These are phyloP conservation scores for Labeo rohita DNA, from an alignment of 2,113 vertebrate species.

Conservation along the genomic window DNA sequence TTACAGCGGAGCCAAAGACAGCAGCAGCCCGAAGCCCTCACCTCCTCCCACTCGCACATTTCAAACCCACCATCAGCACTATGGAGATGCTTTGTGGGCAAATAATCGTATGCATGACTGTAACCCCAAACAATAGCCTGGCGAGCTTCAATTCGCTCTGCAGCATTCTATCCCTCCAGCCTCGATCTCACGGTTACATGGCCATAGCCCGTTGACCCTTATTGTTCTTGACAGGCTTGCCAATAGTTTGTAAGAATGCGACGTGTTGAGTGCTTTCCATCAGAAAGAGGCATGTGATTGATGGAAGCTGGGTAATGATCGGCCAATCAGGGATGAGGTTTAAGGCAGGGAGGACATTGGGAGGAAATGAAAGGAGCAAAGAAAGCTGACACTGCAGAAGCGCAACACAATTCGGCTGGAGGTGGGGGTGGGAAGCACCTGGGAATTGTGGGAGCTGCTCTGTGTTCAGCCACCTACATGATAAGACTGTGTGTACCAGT, in stretches of 20 bases:
- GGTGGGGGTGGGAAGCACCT: conserved; percentile 21
- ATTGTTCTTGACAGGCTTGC: conserved; percentile 50
- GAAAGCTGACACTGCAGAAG: conserved; percentile 57
- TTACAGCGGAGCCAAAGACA: conserved; percentile 34
- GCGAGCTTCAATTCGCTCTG: conserved; percentile 39
- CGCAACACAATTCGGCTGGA: conserved; percentile 21
- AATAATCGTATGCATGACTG: conserved; percentile 25
- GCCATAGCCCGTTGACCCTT: conserved; percentile 40
- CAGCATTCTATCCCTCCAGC: conserved; percentile 6
- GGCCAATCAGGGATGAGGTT: conserved; percentile 43
- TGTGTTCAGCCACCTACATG: conserved; percentile 34
- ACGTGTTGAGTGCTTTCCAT: conserved; percentile 13
- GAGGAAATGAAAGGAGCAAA: conserved; percentile 55
- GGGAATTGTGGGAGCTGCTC: conserved; percentile 29
- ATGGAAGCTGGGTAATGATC: conserved; percentile 43
- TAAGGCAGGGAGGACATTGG: conserved; percentile 39
- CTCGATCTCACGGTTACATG: conserved; percentile 32
- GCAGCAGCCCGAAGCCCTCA: conserved; percentile 19
- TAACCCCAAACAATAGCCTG: conserved; percentile 44
- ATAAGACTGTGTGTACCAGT: background rate
- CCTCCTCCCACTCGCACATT: conserved; percentile 38
- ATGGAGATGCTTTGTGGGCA: conserved; percentile 42
- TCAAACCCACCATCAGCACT: conserved; percentile 31
- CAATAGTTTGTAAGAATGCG: conserved; percentile 32
- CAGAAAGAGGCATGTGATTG: background rate